These are phyloP conservation scores for Cathartes aura DNA, from an alignment of 2,113 vertebrate genomes.

Conservation along the genomic window DNA sequence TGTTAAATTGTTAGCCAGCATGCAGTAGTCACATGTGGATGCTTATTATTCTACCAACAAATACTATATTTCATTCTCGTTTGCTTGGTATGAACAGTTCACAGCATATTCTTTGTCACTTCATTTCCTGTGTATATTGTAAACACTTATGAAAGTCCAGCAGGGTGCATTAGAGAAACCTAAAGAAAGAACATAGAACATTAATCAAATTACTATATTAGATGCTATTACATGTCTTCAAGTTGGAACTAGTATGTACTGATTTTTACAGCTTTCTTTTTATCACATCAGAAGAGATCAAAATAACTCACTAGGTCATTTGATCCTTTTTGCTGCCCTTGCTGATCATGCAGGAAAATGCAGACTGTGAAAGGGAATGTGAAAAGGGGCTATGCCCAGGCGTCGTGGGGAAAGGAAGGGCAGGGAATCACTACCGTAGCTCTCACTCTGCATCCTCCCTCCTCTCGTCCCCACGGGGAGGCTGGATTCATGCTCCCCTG, in stretches of 20 bases:
- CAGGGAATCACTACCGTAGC: background rate
- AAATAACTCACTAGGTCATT: background rate
- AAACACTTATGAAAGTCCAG: background rate
- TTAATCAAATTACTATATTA: conserved; percentile 32
- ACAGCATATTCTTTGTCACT: conserved; percentile 13
- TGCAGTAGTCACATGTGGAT: background rate
- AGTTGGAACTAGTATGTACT: background rate
- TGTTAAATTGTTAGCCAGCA: conserved; percentile 40
- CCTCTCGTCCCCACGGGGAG: accelerated
- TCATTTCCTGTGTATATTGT: conserved; percentile 43
- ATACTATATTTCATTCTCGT: conserved; percentile 4
- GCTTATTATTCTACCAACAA: conserved; percentile 25
- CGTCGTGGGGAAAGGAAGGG: accelerated
- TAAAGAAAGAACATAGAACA: background rate
- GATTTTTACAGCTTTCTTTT: conserved; percentile 33
- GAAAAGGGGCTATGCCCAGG: background rate
- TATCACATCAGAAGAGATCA: background rate
- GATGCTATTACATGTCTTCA: background rate
- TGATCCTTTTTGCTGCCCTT: background rate
- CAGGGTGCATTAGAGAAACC: background rate
- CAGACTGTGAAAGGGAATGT: background rate
- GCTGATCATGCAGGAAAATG: background rate
- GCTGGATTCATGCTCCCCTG: background rate
- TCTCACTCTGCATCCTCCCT: background rate
- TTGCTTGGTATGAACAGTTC: conserved; percentile 8